phyloP scores from a whole-genome alignment of 2,888 invertebrate genomes.

The Drosophila incognita region DNA sequence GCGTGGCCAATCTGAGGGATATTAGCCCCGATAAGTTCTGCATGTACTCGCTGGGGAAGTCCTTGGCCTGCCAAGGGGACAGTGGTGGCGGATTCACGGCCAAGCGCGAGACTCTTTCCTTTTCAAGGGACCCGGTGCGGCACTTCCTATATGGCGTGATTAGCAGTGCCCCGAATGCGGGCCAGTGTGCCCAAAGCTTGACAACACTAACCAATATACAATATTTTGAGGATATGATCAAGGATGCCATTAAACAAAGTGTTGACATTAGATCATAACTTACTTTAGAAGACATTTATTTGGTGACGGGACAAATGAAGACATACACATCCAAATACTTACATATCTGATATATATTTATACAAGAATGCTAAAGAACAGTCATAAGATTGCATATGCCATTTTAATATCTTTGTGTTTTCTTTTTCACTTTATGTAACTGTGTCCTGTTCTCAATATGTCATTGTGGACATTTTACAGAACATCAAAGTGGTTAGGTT shows the following conservation, averaged over 20 bases:
- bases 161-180: constrained; percentile 72
- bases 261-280: constrained; percentile 33
- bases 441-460: constrained; percentile 46
- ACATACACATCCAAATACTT: neutral
- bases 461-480: constrained; percentile 73
- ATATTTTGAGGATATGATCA: constrained; percentile 51
- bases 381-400: neutral
- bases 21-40: constrained; percentile 67
- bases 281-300: neutral
- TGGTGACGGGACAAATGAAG: neutral
- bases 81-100: constrained; percentile 72
- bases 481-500: constrained; percentile 67
- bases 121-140: constrained; percentile 20
- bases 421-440: neutral
- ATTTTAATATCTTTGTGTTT: constrained; percentile 3
- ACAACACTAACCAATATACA: constrained; percentile 68
- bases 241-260: constrained; percentile 34
- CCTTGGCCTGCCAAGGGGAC: constrained; percentile 67
- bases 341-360: neutral
- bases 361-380: neutral
- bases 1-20: constrained; percentile 40
- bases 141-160: constrained; percentile 64
- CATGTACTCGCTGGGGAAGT: constrained; percentile 63
- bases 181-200: constrained; percentile 62
- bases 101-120: constrained; percentile 3